These are phyloP conservation scores for Anthophora plumipes DNA, from an alignment of 2,888 invertebrate species.

Conservation along the genomic window DNA sequence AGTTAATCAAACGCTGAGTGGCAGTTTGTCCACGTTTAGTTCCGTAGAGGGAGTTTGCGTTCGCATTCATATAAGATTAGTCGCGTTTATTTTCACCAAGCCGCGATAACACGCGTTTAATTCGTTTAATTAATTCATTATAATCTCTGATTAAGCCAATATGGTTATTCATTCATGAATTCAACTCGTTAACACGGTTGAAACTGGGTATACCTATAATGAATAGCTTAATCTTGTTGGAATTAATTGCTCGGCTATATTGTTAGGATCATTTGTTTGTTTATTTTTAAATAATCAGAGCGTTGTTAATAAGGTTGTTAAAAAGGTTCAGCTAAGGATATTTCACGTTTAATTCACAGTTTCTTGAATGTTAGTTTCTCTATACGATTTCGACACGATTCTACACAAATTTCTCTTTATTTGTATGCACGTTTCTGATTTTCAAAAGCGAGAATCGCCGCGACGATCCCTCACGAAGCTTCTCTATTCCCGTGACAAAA, in stretches of 20 bases:
- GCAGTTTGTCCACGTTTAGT: neutral
- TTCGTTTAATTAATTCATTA: constrained; percentile 8
- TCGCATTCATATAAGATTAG: constrained; percentile 5
- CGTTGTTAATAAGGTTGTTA: too few species aligned
- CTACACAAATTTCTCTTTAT: constrained; percentile 43
- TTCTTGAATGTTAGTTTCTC: constrained; percentile 15
- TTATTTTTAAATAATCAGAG: too few species aligned
- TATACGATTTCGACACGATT: constrained; percentile 28
- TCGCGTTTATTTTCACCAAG: constrained; percentile 4
- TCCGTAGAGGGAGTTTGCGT: neutral
- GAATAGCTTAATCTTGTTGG: too few species aligned
- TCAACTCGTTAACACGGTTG: neutral
- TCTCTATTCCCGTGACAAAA: neutral
- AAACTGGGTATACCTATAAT: neutral
- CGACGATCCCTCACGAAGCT: constrained; percentile 5
- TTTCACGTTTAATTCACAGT: constrained; percentile 37
- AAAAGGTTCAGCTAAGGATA: neutral
- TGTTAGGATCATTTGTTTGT: neutral
- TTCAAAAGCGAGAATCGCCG: constrained; percentile 6
- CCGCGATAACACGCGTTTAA: neutral
- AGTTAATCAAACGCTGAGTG: neutral
- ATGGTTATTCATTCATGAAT: neutral
- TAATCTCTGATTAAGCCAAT: neutral
- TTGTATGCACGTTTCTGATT: constrained; percentile 27
- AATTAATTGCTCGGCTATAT: too few species aligned